Conservation (phyloP, 2,113 vertebrate species). For the Leptobrachium leishanense region DNA sequence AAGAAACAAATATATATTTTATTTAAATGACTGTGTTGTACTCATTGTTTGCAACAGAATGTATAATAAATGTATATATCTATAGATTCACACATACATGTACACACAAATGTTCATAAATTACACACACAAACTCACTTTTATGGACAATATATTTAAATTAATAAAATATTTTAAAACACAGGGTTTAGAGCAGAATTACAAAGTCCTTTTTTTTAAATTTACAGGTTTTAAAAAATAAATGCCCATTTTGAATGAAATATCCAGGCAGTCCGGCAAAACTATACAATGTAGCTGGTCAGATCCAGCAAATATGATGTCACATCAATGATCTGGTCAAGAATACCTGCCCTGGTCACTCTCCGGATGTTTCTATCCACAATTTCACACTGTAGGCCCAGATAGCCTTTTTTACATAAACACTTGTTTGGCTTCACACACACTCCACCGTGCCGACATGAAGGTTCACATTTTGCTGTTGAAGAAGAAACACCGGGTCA, state of each 20-base stretch:
- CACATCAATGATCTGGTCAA: constrained; percentile 97
- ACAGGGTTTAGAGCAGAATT: constrained; percentile 68
- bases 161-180: constrained; percentile 70
- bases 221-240: constrained; percentile 71
- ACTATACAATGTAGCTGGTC: constrained; percentile 97
- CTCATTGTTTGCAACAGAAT: constrained; percentile 38
- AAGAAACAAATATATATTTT: constrained; percentile 34
- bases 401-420: constrained; percentile 91
- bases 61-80: constrained; percentile 49
- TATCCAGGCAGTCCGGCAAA: constrained; percentile 67
- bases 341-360: constrained; percentile 89
- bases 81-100: constrained; percentile 33
- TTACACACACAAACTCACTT: constrained; percentile 62
- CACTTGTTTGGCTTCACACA: constrained; percentile 93
- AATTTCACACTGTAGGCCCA: constrained; percentile 79
- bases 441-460: constrained; percentile 91
- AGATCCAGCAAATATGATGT: constrained; percentile 96
- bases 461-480: constrained; percentile 92
- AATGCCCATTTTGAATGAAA: constrained; percentile 73
- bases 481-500: constrained; percentile 3
- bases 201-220: constrained; percentile 66
- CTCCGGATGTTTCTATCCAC: constrained; percentile 84
- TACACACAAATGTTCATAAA: constrained; percentile 52
- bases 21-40: constrained; percentile 39
- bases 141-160: constrained; percentile 68